These are phyloP conservation scores for Caenorhabditis panamensis DNA, from an alignment of 2,888 invertebrate species.

Conservation along the genomic window DNA sequence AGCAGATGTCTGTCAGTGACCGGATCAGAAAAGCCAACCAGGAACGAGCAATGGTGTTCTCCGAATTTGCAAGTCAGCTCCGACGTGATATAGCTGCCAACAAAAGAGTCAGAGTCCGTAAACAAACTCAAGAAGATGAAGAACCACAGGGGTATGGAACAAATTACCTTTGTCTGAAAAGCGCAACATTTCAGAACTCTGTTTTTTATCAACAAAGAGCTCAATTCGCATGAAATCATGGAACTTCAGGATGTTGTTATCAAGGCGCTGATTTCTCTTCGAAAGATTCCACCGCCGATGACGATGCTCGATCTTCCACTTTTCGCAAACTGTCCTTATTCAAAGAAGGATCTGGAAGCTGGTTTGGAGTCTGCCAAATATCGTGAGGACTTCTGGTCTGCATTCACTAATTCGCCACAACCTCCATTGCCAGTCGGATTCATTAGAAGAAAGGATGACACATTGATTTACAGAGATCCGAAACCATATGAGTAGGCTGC, in stretches of 20 bases:
- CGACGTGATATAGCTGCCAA: constrained; percentile 54
- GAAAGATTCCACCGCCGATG: constrained; percentile 57
- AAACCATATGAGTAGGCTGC: constrained; percentile 35
- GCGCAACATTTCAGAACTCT: constrained; percentile 36
- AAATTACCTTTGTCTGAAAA: not conserved
- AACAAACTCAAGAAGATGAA: constrained; percentile 23
- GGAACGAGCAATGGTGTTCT: constrained; percentile 31
- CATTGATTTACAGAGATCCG: constrained; percentile 48
- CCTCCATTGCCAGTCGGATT: constrained; percentile 53
- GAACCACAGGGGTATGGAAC: constrained; percentile 42
- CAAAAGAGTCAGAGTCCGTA: constrained; percentile 27
- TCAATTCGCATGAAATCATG: constrained; percentile 53
- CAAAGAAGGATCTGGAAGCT: constrained; percentile 30
- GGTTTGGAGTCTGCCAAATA: constrained; percentile 24
- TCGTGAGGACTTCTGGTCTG: constrained; percentile 28
- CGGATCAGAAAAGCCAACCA: constrained; percentile 49
- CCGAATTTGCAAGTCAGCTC: constrained; percentile 50
- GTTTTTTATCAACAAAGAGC: constrained; percentile 53
- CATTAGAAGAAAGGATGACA: constrained; percentile 39
- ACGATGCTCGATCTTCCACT: constrained; percentile 47
- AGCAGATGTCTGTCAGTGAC: constrained; percentile 20
- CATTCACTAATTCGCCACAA: constrained; percentile 46
- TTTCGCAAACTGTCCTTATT: constrained; percentile 52
- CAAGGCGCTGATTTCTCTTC: constrained; percentile 41
- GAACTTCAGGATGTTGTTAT: constrained; percentile 54